Conservation (phyloP, 2,797 vertebrate genomes). For the Platalea minor region DNA sequence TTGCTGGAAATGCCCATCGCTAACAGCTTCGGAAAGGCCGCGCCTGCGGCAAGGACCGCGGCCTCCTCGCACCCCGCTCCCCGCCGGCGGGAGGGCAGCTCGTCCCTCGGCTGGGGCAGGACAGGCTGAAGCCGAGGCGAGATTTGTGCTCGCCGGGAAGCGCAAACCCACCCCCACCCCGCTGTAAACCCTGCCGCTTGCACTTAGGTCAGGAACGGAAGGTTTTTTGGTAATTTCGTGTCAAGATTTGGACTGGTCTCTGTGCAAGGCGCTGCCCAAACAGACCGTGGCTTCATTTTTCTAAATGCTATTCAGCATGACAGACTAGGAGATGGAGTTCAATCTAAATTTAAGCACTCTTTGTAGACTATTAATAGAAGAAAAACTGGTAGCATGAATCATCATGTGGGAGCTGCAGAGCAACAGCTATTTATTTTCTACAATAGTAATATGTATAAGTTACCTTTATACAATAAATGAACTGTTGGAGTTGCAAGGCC, state of each 20-base stretch:
- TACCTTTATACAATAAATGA: slow-evolving; percentile 44
- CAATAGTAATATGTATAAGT: slow-evolving; percentile 12
- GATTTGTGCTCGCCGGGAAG: neutral
- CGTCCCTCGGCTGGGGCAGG: neutral
- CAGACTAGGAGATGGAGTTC: slow-evolving; percentile 40
- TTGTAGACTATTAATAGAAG: slow-evolving; percentile 61
- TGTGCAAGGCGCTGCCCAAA: neutral
- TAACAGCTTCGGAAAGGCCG: neutral
- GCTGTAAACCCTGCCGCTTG: neutral
- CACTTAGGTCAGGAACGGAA: neutral
- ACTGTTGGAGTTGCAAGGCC: neutral
- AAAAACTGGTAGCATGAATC: slow-evolving; percentile 60
- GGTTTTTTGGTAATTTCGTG: neutral
- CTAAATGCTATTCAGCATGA: slow-evolving; percentile 19
- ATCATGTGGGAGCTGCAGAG: slow-evolving; percentile 58
- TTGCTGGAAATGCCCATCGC: neutral
- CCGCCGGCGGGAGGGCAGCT: neutral
- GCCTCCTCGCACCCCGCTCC: neutral
- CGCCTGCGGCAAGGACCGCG: neutral
- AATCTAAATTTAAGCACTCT: slow-evolving; percentile 58
- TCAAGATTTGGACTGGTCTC: neutral
- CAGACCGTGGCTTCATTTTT: slow-evolving; percentile 3
- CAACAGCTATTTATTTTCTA: slow-evolving; percentile 33
- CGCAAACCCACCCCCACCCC: neutral
- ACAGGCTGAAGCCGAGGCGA: neutral